Percentiles rank a stretch among this genome's conserved stretches.
Conservation (phyloP, 1,140 invertebrate genomes). For the Acromyrmex charruanus region DNA sequence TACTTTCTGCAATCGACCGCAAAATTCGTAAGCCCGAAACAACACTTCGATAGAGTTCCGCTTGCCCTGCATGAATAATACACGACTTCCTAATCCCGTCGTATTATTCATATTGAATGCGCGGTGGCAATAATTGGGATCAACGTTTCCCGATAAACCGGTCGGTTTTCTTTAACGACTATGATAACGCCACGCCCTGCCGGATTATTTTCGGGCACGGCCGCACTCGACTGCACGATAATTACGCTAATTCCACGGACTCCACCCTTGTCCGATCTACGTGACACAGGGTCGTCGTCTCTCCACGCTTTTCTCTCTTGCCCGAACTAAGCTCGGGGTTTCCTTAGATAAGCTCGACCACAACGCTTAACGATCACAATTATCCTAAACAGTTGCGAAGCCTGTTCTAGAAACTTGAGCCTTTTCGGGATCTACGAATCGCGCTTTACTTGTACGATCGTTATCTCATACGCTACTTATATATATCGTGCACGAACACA, state of each 20-base stretch:
- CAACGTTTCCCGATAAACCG: constrained; percentile 69
- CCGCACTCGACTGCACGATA: constrained; percentile 57
- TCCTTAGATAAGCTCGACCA: constrained; percentile 72
- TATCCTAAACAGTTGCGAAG: constrained; percentile 73
- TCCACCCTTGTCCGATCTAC: constrained; percentile 50
- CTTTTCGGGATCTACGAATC: constrained; percentile 57
- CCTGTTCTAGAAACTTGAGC: constrained; percentile 38
- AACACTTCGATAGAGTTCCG: neutral
- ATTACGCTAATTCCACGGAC: constrained; percentile 75
- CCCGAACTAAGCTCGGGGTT: constrained; percentile 54
- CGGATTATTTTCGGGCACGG: constrained; percentile 41
- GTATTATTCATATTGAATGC: constrained; percentile 63
- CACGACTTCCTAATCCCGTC: constrained; percentile 57
- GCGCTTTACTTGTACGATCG: neutral
- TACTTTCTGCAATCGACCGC: neutral
- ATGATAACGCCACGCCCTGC: constrained; percentile 7
- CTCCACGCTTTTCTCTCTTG: constrained; percentile 13
- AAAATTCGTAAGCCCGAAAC: neutral
- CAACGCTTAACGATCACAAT: constrained; percentile 70
- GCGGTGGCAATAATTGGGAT: constrained; percentile 56
- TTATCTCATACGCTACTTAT: neutral
- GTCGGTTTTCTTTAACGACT: constrained; percentile 68
- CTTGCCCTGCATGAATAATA: constrained; percentile 25
- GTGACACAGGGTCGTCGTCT: constrained; percentile 43
- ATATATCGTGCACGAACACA: neutral